These are phyloP conservation scores for Acronicta aceris DNA, from an alignment of 2,888 invertebrate genomes.

Conservation along the genomic window DNA sequence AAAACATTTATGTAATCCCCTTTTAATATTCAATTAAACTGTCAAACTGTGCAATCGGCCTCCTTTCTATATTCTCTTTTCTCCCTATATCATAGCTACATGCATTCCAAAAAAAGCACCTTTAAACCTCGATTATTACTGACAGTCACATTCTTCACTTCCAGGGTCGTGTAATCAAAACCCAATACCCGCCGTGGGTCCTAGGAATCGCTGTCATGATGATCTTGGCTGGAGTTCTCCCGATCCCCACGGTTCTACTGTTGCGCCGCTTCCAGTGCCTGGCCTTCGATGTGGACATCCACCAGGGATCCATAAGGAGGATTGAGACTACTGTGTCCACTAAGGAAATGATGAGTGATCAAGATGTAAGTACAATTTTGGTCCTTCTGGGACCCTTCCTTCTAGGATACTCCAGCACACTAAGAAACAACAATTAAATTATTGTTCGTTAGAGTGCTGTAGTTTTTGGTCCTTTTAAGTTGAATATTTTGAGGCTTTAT, in stretches of 20 bases:
- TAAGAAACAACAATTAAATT: no score
- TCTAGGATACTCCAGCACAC: not conserved
- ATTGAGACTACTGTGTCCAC: constrained; percentile 98
- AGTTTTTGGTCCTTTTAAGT: not conserved
- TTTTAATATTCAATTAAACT: no score
- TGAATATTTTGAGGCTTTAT: not conserved
- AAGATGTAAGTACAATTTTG: constrained; percentile 92
- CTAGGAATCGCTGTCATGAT: constrained; percentile 93
- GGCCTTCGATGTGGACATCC: constrained; percentile 96
- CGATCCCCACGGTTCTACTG: constrained; percentile 95
- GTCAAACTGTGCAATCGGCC: no score
- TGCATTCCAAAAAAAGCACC: no score
- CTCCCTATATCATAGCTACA: no score
- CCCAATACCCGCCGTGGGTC: constrained; percentile 95
- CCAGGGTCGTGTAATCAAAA: constrained; percentile 92
- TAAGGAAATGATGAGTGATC: constrained; percentile 98
- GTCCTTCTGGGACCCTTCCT: no score
- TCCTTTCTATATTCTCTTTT: no score
- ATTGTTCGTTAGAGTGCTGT: not conserved
- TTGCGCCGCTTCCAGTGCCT: constrained; percentile 96
- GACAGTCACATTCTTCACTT: not conserved
- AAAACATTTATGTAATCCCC: no score
- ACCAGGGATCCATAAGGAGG: constrained; percentile 96
- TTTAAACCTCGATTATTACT: no score
- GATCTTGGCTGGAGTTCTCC: constrained; percentile 94